These are phyloP conservation scores for Drosophila arizonae DNA, from an alignment of 1,140 invertebrate species.

Conservation along the genomic window DNA sequence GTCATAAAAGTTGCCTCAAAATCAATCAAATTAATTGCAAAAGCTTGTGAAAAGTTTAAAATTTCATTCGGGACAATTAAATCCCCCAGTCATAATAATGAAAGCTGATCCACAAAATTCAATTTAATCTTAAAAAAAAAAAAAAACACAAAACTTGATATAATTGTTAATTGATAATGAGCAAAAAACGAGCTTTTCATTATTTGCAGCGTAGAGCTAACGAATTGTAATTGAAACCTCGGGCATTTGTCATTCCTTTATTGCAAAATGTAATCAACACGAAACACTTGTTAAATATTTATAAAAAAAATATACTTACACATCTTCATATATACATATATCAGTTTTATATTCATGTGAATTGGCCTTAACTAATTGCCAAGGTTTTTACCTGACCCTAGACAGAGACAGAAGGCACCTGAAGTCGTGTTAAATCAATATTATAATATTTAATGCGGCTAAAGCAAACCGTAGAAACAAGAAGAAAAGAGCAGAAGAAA, in stretches of 20 bases:
- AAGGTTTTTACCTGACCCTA: slow-evolving; percentile 19
- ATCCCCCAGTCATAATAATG: no score
- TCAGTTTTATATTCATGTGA: no score
- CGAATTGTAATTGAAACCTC: no score
- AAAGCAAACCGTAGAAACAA: neutral
- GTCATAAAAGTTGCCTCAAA: neutral
- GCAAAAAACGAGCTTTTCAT: no score
- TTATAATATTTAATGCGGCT: slow-evolving; percentile 23
- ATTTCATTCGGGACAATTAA: no score
- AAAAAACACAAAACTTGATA: no score
- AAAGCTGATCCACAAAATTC: no score
- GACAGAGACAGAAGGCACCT: neutral
- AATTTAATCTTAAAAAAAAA: no score
- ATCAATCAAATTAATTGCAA: neutral
- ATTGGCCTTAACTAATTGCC: slow-evolving; percentile 2
- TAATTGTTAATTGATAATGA: no score
- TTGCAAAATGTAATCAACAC: slow-evolving; percentile 13
- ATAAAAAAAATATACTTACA: neutral
- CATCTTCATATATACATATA: neutral
- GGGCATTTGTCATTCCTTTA: no score
- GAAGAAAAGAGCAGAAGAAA: slow-evolving; percentile 9
- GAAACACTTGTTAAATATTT: neutral
- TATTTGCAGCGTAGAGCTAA: no score
- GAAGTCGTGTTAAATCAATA: slow-evolving; percentile 24
- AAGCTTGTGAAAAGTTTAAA: neutral